phyloP scores from a whole-genome alignment of 2,113 vertebrate genomes.

The Dicerorhinus sumatrensis region DNA sequence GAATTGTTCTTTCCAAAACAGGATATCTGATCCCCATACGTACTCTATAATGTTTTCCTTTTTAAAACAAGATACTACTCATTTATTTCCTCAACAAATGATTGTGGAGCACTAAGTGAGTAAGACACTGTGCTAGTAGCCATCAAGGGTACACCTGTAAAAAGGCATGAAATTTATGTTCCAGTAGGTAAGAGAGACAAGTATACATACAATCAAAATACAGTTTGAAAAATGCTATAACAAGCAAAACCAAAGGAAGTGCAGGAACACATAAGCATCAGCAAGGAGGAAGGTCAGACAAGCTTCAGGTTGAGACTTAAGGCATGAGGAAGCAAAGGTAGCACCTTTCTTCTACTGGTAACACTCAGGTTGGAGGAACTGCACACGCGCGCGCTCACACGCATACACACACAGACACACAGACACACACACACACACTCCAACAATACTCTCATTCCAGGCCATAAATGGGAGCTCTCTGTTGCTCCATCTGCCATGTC shows the following conservation, averaged over 20 bases:
- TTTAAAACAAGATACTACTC: neutral
- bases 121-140: neutral
- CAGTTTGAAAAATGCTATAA: neutral
- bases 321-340: neutral
- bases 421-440: neutral
- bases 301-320: neutral
- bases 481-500: neutral
- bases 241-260: neutral
- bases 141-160: neutral
- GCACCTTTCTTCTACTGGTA: neutral
- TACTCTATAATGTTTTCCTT: neutral
- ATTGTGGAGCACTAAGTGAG: neutral
- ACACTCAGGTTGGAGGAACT: neutral
- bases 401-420: neutral
- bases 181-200: neutral
- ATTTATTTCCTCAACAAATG: constrained; percentile 36
- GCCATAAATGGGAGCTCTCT: neutral
- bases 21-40: neutral
- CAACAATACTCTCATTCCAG: neutral
- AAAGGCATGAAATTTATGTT: neutral
- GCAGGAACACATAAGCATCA: neutral
- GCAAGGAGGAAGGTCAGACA: neutral
- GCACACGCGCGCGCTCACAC: neutral
- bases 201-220: neutral
- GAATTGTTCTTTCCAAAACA: neutral